Evolutionary conservation across 2,113 vertebrate genomes (phyloP).

Genomic region (Chamaea fasciata): DNA sequence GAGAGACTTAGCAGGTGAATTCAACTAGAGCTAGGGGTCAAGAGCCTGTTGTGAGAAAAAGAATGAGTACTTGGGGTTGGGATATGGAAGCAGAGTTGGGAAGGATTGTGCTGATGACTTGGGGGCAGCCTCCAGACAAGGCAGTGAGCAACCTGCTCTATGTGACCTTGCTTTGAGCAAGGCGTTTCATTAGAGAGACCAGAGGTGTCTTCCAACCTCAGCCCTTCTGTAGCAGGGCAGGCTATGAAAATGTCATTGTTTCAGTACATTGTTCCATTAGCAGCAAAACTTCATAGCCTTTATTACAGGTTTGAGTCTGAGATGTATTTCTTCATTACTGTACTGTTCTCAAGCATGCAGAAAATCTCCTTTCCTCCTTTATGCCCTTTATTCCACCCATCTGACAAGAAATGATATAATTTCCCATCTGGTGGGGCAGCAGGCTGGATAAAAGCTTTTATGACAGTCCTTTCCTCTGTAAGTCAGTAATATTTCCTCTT

Average conservation of each 20-base stretch:
- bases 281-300: background rate
- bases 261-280: background rate
- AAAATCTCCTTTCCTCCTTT: background rate
- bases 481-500: background rate
- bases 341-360: background rate
- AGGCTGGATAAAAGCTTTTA: background rate
- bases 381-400: background rate
- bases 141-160: background rate
- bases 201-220: background rate
- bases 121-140: background rate
- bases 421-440: background rate
- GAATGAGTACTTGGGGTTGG: background rate
- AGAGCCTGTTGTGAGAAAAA: background rate
- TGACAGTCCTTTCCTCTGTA: background rate
- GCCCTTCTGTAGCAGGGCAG: background rate
- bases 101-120: background rate
- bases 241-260: background rate
- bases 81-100: background rate
- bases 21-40: background rate
- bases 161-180: background rate
- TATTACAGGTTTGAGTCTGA: background rate
- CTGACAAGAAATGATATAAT: background rate
- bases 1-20: background rate
- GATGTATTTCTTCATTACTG: background rate
- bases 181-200: background rate